Evolutionary conservation across 2,888 invertebrate genomes (phyloP).

Genomic region (Chromoteleia sp.): DNA sequence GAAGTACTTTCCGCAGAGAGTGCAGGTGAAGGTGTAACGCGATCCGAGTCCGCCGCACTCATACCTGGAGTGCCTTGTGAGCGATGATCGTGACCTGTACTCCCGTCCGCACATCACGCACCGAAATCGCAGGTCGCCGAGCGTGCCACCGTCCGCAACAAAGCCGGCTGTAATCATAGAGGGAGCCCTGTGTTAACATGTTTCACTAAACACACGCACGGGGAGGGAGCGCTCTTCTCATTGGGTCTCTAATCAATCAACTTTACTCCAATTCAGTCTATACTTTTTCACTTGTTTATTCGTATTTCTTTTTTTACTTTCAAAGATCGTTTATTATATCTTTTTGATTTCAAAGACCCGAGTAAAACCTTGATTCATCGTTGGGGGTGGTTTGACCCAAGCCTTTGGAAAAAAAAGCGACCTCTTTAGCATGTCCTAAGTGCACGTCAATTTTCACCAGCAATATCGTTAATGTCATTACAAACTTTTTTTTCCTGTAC

Average conservation of each 20-base stretch:
- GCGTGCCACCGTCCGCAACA: constrained; percentile 76
- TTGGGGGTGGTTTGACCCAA: constrained; percentile 11
- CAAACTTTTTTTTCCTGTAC: neutral
- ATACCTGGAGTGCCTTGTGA: constrained; percentile 84
- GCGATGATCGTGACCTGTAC: constrained; percentile 82
- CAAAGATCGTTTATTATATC: neutral
- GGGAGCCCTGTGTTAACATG: constrained; percentile 79
- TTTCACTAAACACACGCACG: constrained; percentile 46
- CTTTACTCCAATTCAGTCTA: too few relatives aligned
- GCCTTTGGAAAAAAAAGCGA: constrained; percentile 17
- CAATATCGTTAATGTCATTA: constrained; percentile 9
- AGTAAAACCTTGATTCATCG: constrained; percentile 4
- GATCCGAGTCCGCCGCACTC: constrained; percentile 84
- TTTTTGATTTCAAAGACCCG: constrained; percentile 13
- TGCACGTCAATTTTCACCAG: constrained; percentile 64
- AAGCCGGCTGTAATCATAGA: constrained; percentile 83
- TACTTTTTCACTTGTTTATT: constrained; percentile 1
- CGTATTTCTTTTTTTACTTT: neutral
- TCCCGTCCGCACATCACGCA: constrained; percentile 84
- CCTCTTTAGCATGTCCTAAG: constrained; percentile 57
- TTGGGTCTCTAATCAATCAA: neutral
- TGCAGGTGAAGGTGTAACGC: constrained; percentile 84
- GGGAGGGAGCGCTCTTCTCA: constrained; percentile 12
- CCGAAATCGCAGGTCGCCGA: constrained; percentile 80
- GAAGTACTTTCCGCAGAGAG: constrained; percentile 84